Evolutionary conservation across 2,113 vertebrate genomes (phyloP), one percentile per base, ranked within the genome.

Genomic region (Aptenodytes patagonicus): DNA sequence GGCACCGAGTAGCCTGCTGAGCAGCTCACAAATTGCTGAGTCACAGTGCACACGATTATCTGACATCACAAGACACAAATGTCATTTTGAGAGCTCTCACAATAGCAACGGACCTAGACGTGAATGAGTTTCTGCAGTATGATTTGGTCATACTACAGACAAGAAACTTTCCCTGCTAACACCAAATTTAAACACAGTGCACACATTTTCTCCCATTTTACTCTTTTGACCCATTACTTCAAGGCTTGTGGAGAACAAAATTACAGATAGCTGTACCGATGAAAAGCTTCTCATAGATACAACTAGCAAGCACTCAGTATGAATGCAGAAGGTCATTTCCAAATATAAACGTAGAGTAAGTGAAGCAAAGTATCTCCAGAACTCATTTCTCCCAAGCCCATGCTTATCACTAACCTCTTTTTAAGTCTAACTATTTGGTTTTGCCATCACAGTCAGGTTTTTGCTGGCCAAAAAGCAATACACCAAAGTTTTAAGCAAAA

Each of bases 11-110:
- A 89, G 42, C 38, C 55, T 28, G n/a, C 25, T 18, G 13, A 52
- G 42, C n/a, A 60, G 65, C 70, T 66, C 52, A 24, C 44, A 90
- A 87, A 89, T 4, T 86, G 95, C 94, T 91, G 95, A 97, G 93
- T 97, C 97, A 97, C 38, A 49, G 36, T 9, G 46, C 64, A 86
- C 52, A 6, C 2, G 47, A 44, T 28, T 66, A 90, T 62, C 52
- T 64, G 38, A 60, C 51, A 64, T 55, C 61, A 82, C 22, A 40
- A 38, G 22, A 62, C n/a, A 62, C 2, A 3, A 55, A 54, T 0
- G 12, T 51, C 77, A 72, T 65, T 93, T 7, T 52, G 20, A 75
- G 34, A 82, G 52, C 52, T 94, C 72, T 60, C 89, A 90, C 58
- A 86, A 87, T 2, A 87, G 64, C 22, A 91, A 66, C 47, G 82